Percentiles rank a stretch among this genome's conserved stretches.
Evolutionary conservation across 1,140 invertebrate species (phyloP).

Genomic region (Lordiphosa mommai): DNA sequence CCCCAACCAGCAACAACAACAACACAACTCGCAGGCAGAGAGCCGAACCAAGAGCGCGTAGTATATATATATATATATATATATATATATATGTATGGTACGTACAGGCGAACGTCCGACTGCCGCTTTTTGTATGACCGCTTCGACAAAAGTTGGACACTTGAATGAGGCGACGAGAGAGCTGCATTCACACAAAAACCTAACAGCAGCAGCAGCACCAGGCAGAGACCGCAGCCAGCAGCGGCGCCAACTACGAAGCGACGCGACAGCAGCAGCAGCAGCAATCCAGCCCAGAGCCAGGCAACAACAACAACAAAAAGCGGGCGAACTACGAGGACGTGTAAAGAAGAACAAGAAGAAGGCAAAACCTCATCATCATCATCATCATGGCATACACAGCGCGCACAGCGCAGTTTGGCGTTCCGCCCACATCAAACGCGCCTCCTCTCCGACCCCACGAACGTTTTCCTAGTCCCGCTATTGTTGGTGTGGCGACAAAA

Average conservation of each 20-base stretch:
- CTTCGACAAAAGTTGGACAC: slow-evolving; percentile 79
- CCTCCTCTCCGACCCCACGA: neutral
- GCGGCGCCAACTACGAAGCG: slow-evolving; percentile 27
- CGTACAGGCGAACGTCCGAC: slow-evolving; percentile 30
- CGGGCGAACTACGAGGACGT: slow-evolving; percentile 62
- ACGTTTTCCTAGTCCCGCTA: neutral
- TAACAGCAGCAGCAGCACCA: slow-evolving; percentile 45
- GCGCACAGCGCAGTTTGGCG: slow-evolving; percentile 14
- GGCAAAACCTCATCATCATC: slow-evolving; percentile 57
- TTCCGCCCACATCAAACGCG: slow-evolving; percentile 8
- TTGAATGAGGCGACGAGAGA: slow-evolving; percentile 77
- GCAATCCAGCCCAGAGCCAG: slow-evolving; percentile 34
- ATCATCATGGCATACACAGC: slow-evolving; percentile 15
- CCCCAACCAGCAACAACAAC: slow-evolving; percentile 16
- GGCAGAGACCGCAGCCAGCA: slow-evolving; percentile 43
- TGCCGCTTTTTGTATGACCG: slow-evolving; percentile 68
- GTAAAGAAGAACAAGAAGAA: slow-evolving; percentile 66
- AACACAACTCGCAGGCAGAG: slow-evolving; percentile 15
- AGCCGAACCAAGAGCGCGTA: slow-evolving; percentile 26
- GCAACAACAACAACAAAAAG: slow-evolving; percentile 42
- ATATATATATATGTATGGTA: slow-evolving; percentile 13
- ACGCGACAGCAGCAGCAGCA: slow-evolving; percentile 23
- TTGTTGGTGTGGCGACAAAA: neutral
- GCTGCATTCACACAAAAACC: slow-evolving; percentile 66
- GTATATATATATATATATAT: no score